Evolutionary conservation across 1,140 invertebrate species (phyloP), one percentile per base, ranked within the genome.

Genomic region (Coelopa frigida): DNA sequence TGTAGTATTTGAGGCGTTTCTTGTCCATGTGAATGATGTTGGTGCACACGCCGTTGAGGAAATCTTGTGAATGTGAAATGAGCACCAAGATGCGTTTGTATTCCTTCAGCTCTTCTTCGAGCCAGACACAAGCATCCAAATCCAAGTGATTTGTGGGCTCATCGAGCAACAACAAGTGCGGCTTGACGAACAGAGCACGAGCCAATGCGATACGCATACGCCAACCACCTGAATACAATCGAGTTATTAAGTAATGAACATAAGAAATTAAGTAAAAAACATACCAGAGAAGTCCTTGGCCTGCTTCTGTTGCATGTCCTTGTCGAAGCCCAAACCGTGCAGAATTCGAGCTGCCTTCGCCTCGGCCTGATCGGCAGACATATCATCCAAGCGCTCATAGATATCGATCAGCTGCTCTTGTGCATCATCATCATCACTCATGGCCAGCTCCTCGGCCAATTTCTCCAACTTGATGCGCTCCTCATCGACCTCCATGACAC

Each of bases 41-140:
- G 14, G 93, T 99, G 73, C 96, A 99, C 33, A 99, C 93, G 48
- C 95, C 95, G 72, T 99, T 99, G 48, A 99, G 75, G 70, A 99
- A 99, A 82, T 99, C 97, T 78, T 99, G 96, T 5, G 97, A 99
- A 72, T 99, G 97, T 2, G 95, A 99, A 55, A 99, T 94, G 39
- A 99, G 83, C n/a, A 99, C 88, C 53, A 99, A 74, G 72, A 98
- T 98, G 59, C 94, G 78, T 72, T 96, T 97, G 64, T 98, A 95
- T 35, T 83, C 88, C 75, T 94, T 94, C 1, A 99, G 73, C 74
- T 98, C 94, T 70, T 95, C 90, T 73, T 99, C 95, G 20, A 99
- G 77, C 96, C 96, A 99, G n/a, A 99, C 95, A 74, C 95, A 98
- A 35, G 95, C 94, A 66, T 99, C 96, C 57, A 99, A 81, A 79